phyloP scores from a whole-genome alignment of 2,113 vertebrate genomes.

The Brachyistius frenatus region DNA sequence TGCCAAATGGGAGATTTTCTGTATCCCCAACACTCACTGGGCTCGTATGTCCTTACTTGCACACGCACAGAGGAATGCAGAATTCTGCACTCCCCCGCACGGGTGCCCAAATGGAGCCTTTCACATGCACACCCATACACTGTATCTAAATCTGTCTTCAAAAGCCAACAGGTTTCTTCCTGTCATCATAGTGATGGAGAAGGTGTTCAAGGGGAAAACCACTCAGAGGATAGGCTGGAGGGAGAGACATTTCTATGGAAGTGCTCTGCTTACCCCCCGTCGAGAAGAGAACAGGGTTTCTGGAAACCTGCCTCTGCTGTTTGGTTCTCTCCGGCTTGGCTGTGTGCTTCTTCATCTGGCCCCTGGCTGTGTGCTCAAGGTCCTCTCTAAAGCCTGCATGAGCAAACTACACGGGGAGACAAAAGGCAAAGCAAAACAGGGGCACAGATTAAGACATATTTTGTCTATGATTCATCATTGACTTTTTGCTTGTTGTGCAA shows the following conservation, averaged over 20 bases:
- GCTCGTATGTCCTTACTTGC: not conserved
- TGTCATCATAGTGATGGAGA: slow-evolving; percentile 6
- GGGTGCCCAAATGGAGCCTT: not conserved
- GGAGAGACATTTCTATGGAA: slow-evolving; percentile 40
- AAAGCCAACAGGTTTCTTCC: slow-evolving; percentile 44
- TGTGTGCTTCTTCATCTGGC: slow-evolving; percentile 65
- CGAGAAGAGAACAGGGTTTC: slow-evolving; percentile 64
- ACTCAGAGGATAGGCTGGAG: not conserved
- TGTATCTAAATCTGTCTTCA: slow-evolving; percentile 24
- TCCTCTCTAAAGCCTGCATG: slow-evolving; percentile 63
- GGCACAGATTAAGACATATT: slow-evolving; percentile 46
- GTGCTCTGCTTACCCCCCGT: slow-evolving; percentile 71
- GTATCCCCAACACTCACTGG: not conserved
- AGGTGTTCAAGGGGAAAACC: not conserved
- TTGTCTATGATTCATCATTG: slow-evolving; percentile 47
- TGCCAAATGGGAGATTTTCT: slow-evolving; percentile 24
- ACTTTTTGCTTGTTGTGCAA: slow-evolving; percentile 55
- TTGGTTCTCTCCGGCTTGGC: slow-evolving; percentile 68
- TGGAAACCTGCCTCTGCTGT: slow-evolving; percentile 74
- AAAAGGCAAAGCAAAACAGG: slow-evolving; percentile 28
- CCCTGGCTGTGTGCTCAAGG: slow-evolving; percentile 68
- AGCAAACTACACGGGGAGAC: slow-evolving; percentile 64
- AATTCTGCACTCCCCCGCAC: not conserved
- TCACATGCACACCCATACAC: not conserved
- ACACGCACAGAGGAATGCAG: slow-evolving; percentile 7